phyloP scores from a whole-genome alignment of 2,113 vertebrate species.

The Athene noctua region DNA sequence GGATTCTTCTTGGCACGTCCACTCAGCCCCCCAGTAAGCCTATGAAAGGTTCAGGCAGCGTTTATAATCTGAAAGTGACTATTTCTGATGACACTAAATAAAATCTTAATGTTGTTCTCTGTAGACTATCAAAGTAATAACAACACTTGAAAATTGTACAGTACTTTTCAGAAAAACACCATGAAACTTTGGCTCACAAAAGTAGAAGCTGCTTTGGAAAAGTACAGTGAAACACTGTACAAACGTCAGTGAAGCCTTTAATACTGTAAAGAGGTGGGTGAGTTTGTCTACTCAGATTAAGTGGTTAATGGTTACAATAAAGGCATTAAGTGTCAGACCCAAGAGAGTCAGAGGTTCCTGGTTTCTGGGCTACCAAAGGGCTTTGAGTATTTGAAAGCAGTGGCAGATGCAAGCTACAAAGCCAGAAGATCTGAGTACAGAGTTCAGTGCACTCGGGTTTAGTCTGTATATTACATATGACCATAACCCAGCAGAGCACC shows the following conservation, averaged over 20 bases:
- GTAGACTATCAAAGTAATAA: background rate
- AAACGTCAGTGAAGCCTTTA: background rate
- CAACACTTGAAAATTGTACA: background rate
- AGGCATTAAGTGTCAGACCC: background rate
- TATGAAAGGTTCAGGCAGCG: background rate
- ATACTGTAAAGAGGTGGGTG: background rate
- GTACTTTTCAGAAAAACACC: background rate
- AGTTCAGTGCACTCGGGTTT: background rate
- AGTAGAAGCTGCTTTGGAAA: background rate
- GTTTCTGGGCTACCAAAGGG: background rate
- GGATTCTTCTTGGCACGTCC: background rate
- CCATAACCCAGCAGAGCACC: background rate
- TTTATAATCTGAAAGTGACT: background rate
- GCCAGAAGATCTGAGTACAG: background rate
- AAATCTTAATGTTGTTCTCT: background rate
- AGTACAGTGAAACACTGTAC: background rate
- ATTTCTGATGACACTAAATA: background rate
- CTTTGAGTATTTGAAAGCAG: background rate
- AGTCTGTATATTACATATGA: accelerated
- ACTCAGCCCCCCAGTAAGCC: background rate
- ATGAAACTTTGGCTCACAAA: background rate
- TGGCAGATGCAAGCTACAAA: background rate
- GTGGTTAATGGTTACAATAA: background rate
- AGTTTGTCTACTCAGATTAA: background rate
- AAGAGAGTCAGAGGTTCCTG: background rate